These are phyloP conservation scores for Helostoma temminkii DNA, from an alignment of 2,797 vertebrate genomes.

Conservation along the genomic window DNA sequence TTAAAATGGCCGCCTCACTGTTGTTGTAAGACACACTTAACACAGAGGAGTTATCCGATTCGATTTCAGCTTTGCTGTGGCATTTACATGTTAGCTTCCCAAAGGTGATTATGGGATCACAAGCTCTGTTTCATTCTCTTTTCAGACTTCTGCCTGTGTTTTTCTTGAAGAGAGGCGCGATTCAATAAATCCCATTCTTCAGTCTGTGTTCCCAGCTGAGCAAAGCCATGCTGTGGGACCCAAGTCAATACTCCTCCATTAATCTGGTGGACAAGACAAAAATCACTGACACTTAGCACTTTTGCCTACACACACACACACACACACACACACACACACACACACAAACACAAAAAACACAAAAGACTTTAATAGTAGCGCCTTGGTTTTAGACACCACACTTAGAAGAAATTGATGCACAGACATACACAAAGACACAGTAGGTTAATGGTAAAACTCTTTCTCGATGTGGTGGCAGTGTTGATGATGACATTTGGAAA, in stretches of 20 bases:
- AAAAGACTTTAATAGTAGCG: slow-evolving; percentile 11
- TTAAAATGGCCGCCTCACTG: too few relatives aligned
- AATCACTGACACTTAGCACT: slow-evolving; percentile 34
- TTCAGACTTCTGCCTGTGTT: slow-evolving; percentile 8
- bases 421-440: slow-evolving; percentile 48
- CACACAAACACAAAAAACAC: slow-evolving; percentile 16
- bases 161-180: slow-evolving; percentile 23
- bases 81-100: neutral
- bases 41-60: neutral
- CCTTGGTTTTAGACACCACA: slow-evolving; percentile 1
- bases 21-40: too few relatives aligned
- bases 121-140: neutral
- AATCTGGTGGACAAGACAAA: slow-evolving; percentile 38
- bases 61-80: neutral
- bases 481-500: slow-evolving; percentile 66
- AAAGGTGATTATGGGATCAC: neutral
- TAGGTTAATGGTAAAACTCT: slow-evolving; percentile 10
- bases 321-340: slow-evolving; percentile 15
- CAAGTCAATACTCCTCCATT: slow-evolving; percentile 51
- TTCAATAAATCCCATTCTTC: slow-evolving; percentile 46
- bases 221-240: slow-evolving; percentile 13
- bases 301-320: slow-evolving; percentile 2
- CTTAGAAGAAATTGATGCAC: neutral
- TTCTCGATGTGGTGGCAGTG: slow-evolving; percentile 18
- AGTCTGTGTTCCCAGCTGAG: slow-evolving; percentile 8